Percentiles rank a stretch among this genome's conserved stretches.
phyloP scores from a whole-genome alignment of 1,140 invertebrate species.

The Ridgeia piscesae region DNA sequence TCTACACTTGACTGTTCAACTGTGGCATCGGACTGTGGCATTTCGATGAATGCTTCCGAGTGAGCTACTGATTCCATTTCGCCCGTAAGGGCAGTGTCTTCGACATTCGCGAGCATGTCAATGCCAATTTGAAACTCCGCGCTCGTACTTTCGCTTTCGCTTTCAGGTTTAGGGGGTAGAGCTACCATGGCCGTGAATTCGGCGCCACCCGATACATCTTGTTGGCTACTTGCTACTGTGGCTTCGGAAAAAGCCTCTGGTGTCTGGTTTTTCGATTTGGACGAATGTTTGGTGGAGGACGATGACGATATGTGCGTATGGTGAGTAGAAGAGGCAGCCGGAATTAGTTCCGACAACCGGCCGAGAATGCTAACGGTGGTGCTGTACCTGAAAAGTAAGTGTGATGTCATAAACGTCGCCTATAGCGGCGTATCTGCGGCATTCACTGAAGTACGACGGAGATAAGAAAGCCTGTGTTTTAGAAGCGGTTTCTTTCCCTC shows the following conservation, averaged over 20 bases:
- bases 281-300: neutral
- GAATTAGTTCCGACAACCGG: neutral
- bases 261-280: neutral
- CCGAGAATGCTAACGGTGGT: neutral
- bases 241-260: neutral
- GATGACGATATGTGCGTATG: neutral
- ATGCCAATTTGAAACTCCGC: neutral
- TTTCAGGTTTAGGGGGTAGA: neutral
- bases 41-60: neutral
- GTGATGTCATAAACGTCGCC: neutral
- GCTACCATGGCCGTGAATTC: neutral
- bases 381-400: neutral
- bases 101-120: neutral
- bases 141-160: neutral
- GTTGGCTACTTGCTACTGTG: neutral
- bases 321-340: neutral
- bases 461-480: neutral
- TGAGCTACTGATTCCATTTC: neutral
- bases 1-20: neutral
- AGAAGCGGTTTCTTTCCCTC: neutral
- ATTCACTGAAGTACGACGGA: neutral
- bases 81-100: neutral
- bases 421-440: neutral
- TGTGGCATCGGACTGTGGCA: neutral
- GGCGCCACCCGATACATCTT: neutral